Percentiles rank a stretch among this genome's conserved stretches.
Evolutionary conservation across 2,797 vertebrate species (phyloP).

Genomic region (Sebastes vulpes): DNA sequence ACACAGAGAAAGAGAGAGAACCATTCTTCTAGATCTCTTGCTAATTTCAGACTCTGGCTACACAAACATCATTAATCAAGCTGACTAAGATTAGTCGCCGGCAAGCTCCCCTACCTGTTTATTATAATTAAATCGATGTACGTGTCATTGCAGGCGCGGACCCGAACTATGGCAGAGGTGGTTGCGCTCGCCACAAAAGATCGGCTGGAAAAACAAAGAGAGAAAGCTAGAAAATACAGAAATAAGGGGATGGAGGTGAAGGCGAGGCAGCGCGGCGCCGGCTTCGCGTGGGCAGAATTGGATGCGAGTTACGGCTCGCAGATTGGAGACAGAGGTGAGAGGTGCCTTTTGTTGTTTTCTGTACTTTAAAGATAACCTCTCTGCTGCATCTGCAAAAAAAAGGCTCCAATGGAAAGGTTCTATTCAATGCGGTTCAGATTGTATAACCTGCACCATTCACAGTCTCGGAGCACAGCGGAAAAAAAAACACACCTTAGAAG

Average conservation of each 20-base stretch:
- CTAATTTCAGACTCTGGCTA: slow-evolving; percentile 77
- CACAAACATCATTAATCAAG: slow-evolving; percentile 87
- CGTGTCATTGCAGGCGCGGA: slow-evolving; percentile 60
- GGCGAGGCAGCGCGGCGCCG: background rate
- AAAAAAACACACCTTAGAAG: slow-evolving; percentile 36
- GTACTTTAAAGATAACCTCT: slow-evolving; percentile 58
- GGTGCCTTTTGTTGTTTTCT: slow-evolving; percentile 43
- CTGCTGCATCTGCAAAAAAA: slow-evolving; percentile 19
- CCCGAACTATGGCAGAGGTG: slow-evolving; percentile 35
- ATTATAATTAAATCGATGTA: slow-evolving; percentile 86
- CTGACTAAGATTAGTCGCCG: slow-evolving; percentile 85
- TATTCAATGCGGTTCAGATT: slow-evolving; percentile 56
- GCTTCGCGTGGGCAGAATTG: slow-evolving; percentile 30
- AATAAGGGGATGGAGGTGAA: background rate
- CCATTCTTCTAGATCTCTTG: slow-evolving; percentile 60
- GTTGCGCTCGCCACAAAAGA: slow-evolving; percentile 39
- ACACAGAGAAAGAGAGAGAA: slow-evolving; percentile 22
- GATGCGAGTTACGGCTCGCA: slow-evolving; percentile 5
- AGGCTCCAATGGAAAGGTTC: slow-evolving; percentile 25
- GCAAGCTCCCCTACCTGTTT: slow-evolving; percentile 79
- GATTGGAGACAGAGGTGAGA: slow-evolving; percentile 46
- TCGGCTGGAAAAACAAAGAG: slow-evolving; percentile 17
- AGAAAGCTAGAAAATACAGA: slow-evolving; percentile 12
- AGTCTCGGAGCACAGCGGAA: slow-evolving; percentile 27
- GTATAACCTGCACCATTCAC: slow-evolving; percentile 47